Percentiles rank a stretch among this genome's conserved stretches.
Conservation (phyloP, 2,888 invertebrate species). For the Argyra leucocephala region DNA sequence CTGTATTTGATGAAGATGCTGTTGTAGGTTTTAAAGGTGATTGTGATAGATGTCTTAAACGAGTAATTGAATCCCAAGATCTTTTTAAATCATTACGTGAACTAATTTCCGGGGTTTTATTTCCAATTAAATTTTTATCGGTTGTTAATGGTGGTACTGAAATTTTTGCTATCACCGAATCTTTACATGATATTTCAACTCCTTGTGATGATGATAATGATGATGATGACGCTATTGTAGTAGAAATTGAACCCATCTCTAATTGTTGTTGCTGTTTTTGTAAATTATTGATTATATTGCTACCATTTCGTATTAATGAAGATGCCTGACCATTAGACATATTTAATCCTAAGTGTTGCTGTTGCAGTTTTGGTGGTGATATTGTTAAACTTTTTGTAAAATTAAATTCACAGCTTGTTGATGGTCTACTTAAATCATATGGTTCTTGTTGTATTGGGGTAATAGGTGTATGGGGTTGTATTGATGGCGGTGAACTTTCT, state of each 20-base stretch:
- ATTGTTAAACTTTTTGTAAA: conserved; percentile 14
- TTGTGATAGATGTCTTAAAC: conserved; percentile 15
- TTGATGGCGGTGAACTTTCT: conserved; percentile 22
- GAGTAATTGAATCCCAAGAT: conserved; percentile 19
- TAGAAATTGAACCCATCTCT: not conserved
- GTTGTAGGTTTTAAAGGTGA: conserved; percentile 20
- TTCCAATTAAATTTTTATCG: not conserved
- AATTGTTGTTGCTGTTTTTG: not conserved
- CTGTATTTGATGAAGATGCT: conserved; percentile 5
- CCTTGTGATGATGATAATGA: not conserved
- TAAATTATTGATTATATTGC: not conserved
- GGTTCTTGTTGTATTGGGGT: conserved; percentile 23
- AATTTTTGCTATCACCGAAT: conserved; percentile 15
- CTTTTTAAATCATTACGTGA: conserved; percentile 22
- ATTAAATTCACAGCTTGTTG: conserved; percentile 28
- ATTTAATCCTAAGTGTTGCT: conserved; percentile 14
- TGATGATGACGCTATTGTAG: not conserved
- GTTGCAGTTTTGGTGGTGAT: conserved; percentile 16
- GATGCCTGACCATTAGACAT: conserved; percentile 20
- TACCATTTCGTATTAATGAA: conserved; percentile 19
- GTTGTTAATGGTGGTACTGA: conserved; percentile 15
- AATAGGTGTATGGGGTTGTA: not conserved
- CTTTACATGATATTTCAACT: not conserved
- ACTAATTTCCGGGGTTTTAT: not conserved
- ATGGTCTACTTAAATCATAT: conserved; percentile 41